Evolutionary conservation across 2,113 vertebrate genomes (phyloP).

Genomic region (Sapajus apella): DNA sequence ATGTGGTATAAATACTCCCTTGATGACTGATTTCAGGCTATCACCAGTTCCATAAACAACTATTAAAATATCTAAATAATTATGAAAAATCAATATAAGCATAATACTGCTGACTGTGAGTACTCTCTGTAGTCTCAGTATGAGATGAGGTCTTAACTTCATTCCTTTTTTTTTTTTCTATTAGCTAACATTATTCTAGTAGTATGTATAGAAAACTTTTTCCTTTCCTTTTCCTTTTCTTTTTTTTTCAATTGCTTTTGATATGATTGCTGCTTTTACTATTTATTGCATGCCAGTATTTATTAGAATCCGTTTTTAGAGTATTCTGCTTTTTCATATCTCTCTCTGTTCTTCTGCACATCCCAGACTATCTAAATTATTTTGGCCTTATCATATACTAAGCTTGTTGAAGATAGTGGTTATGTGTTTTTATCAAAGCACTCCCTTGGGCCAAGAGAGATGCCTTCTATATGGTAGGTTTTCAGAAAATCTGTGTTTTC

Average conservation of each 20-base stretch:
- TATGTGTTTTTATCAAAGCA: not conserved
- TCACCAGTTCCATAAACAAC: not conserved
- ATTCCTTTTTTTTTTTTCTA: not conserved
- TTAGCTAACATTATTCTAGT: not conserved
- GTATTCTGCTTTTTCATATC: not conserved
- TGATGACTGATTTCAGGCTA: not conserved
- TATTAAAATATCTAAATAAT: not conserved
- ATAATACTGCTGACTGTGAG: not conserved
- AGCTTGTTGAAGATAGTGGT: not conserved
- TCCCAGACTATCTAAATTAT: not conserved
- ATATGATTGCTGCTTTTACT: not conserved
- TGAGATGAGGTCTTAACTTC: not conserved
- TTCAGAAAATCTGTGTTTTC: not conserved
- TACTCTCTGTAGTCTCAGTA: not conserved
- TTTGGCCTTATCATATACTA: not conserved
- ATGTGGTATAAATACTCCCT: not conserved
- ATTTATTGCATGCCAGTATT: not conserved
- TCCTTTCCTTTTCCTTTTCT: not conserved
- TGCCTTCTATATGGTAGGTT: not conserved
- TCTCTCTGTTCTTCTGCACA: not conserved
- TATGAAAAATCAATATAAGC: not conserved
- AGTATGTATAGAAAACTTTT: not conserved
- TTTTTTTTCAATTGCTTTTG: not conserved
- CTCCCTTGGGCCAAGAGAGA: not conserved
- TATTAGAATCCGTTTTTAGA: not conserved